Conservation (phyloP, 2,797 vertebrate species). For the Sciurus carolinensis region DNA sequence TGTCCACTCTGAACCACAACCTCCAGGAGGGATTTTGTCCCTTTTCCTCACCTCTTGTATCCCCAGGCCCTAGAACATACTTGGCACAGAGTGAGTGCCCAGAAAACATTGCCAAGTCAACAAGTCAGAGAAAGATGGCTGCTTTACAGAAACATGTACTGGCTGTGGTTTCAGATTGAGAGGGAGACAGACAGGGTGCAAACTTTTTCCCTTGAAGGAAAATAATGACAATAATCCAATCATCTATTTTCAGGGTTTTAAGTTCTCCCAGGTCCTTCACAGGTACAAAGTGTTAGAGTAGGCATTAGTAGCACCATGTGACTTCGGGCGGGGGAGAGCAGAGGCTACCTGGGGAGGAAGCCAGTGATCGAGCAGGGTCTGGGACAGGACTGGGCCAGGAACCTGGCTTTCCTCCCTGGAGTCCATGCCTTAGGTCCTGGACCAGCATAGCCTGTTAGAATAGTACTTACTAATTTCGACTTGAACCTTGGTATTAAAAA, state of each 20-base stretch:
- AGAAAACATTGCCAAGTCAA: background rate
- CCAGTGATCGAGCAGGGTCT: too few species aligned
- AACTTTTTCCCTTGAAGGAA: background rate
- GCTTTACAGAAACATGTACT: background rate
- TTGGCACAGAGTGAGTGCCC: background rate
- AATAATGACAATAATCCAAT: background rate
- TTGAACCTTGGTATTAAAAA: background rate
- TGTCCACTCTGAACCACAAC: background rate
- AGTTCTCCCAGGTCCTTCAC: background rate
- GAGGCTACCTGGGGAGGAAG: background rate
- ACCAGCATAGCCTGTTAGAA: background rate
- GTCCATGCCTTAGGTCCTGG: too few species aligned
- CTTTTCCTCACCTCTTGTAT: background rate
- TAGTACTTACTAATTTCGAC: background rate
- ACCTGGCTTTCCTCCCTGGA: background rate
- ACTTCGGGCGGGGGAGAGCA: background rate
- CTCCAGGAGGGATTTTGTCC: background rate
- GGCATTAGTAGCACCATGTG: fast-evolving
- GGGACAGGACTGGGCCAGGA: background rate
- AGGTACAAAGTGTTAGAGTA: background rate
- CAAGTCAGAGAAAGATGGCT: background rate
- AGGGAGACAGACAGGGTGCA: background rate
- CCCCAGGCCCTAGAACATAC: background rate
- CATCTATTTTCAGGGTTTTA: background rate
- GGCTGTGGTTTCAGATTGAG: background rate